These are phyloP conservation scores for Coreius guichenoti DNA, from an alignment of 2,797 vertebrate species.

Conservation along the genomic window DNA sequence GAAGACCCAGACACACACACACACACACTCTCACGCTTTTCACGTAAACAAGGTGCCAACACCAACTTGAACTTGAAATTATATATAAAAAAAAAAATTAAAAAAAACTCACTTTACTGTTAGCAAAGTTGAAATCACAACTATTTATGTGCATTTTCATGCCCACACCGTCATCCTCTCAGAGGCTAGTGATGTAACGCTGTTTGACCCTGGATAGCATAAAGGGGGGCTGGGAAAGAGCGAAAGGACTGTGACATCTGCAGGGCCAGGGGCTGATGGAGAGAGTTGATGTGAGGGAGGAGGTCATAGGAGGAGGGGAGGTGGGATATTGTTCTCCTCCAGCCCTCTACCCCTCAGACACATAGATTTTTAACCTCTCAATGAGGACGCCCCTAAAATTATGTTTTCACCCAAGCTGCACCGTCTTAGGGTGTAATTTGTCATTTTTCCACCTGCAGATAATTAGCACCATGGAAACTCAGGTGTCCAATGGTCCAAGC, in stretches of 20 bases:
- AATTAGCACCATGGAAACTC: constrained; percentile 99
- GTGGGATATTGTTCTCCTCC: constrained; percentile 67
- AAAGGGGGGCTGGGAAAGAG: constrained; percentile 67
- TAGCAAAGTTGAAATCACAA: constrained; percentile 28
- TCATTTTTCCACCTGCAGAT: constrained; percentile 88
- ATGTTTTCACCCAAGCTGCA: neutral
- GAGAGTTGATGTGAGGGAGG: constrained; percentile 53
- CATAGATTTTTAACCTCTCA: constrained; percentile 68
- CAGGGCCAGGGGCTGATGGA: constrained; percentile 76
- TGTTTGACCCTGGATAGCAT: constrained; percentile 76
- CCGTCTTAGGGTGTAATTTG: constrained; percentile 25
- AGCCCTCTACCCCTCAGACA: constrained; percentile 66
- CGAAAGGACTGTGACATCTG: constrained; percentile 79
- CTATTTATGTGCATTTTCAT: constrained; percentile 61
- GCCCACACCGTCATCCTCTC: constrained; percentile 43
- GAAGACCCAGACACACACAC: constrained; percentile 49
- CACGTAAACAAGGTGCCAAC: constrained; percentile 29
- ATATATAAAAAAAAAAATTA: neutral
- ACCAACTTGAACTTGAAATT: too few relatives aligned
- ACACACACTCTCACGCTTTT: constrained; percentile 21
- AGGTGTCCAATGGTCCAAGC: constrained; percentile 93
- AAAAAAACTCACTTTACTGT: neutral
- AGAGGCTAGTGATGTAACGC: constrained; percentile 73
- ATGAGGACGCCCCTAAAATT: neutral
- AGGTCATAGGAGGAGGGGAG: constrained; percentile 62